Evolutionary conservation across 64 coral and sea anemone species (phyloP).

Genomic region (Acropora tenuis): DNA sequence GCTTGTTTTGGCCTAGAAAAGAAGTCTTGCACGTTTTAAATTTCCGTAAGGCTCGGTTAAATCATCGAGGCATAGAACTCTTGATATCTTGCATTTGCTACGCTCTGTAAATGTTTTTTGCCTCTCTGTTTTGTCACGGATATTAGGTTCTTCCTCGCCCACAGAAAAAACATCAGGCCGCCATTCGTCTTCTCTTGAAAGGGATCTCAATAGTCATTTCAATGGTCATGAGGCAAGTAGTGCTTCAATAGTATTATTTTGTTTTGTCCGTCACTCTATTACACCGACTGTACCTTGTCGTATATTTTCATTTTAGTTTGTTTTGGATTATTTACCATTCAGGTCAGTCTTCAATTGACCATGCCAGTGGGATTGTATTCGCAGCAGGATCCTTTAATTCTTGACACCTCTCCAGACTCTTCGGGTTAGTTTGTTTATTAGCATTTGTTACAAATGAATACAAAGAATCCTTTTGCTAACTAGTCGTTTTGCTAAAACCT

Average conservation of each 20-base stretch:
- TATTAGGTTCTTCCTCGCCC: background rate
- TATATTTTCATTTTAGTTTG: no score
- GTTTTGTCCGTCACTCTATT: no score
- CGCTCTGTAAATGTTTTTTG: background rate
- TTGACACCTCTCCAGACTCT: conserved; percentile 21
- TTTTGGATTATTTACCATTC: background rate
- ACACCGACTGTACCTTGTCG: no score
- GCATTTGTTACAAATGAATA: background rate
- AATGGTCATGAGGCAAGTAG: background rate
- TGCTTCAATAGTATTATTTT: no score
- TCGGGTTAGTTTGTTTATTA: background rate
- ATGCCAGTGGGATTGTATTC: background rate
- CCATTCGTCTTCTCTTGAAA: background rate
- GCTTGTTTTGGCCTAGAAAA: no score
- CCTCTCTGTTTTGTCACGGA: background rate
- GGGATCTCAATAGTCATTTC: background rate
- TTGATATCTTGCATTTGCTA: background rate
- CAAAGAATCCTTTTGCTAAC: no score
- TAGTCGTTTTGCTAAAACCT: no score
- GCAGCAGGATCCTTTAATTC: conserved; percentile 32
- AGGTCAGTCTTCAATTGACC: background rate
- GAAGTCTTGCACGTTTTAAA: no score
- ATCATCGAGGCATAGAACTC: no score
- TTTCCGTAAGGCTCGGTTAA: no score
- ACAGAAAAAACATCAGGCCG: background rate